These are phyloP conservation scores for Eristalis pertinax DNA, from an alignment of 2,888 invertebrate species.

Conservation along the genomic window DNA sequence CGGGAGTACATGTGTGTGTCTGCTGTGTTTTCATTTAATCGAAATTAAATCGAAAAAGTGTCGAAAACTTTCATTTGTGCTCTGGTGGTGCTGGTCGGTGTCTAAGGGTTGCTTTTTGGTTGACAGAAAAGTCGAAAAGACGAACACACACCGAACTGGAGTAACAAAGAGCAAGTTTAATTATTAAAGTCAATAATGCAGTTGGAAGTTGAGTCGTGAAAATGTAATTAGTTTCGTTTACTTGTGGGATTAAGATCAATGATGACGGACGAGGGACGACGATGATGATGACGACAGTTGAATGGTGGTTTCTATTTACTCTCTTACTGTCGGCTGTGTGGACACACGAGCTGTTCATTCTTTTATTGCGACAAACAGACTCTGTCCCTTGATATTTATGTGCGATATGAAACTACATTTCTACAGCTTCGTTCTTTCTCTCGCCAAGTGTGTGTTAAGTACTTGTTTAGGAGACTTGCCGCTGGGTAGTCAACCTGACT, in stretches of 20 bases:
- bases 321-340: not conserved
- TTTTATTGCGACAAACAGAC: no score
- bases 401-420: no score
- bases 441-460: no score
- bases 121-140: not conserved
- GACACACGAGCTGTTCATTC: no score
- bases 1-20: not conserved
- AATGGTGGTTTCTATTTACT: not conserved
- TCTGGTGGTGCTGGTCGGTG: not conserved
- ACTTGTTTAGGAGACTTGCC: no score
- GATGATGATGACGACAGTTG: not conserved
- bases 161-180: constrained; percentile 43
- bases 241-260: constrained; percentile 74
- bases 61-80: constrained; percentile 6
- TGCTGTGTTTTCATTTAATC: not conserved
- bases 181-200: constrained; percentile 63
- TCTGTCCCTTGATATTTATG: no score
- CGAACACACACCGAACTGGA: not conserved
- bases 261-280: constrained; percentile 12
- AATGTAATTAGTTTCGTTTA: constrained; percentile 78
- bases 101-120: not conserved
- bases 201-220: constrained; percentile 49
- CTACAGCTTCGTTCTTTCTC: no score
- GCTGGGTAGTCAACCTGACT: no score
- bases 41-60: not conserved